Evolutionary conservation across 2,888 invertebrate genomes (phyloP), one percentile per base, ranked within the genome.

Genomic region (Hydroisotoma schaefferi): DNA sequence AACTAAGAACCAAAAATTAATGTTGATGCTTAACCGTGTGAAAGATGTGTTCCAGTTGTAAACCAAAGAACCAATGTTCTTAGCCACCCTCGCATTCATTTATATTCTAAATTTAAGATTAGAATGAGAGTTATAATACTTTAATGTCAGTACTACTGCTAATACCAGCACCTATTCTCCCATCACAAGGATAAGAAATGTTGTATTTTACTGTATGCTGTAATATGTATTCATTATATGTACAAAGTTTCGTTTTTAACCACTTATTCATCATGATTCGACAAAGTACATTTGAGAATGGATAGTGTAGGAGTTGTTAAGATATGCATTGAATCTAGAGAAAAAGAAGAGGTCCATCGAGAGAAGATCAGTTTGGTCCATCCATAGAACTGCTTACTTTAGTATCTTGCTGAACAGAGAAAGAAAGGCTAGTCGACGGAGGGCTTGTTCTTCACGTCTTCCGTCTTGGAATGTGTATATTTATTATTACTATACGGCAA

Each of bases 41-140:
- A 48, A 56, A 59, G 57, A 66, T 66, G 62, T 62, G 57, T 59
- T 65, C 61, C 63, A 61, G 59, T 55, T 57, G 57, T 60, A 57
- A 49, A 63, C 55, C 57, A 61, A 63, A 63, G 67, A 67, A 67
- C 63, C 67, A 67, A 63, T 67, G 67, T 63, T 67, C 67, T 65
- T 48, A 63, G 63, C 63, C 63, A 63, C 67, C 63, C 67, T 59
- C 52, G 44, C 37, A 38, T 27, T 55, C 49, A 49, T n/a, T n/a
- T n/a, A n/a, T 23, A 12, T 47, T 47, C 47, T 2, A 18, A 57
- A 22, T 23, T 43, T 28, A 40, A 25, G n/a, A 20, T 33, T 33
- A 37, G 23, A 26, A 40, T 40, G 26, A 15, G 54, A 23, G 12
- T 18, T 40, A 40, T 40, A 15, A 15, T 33, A 33, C 15, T 33